Conservation (phyloP, 2,888 invertebrate genomes). For the Carpatolechia fugitivella region DNA sequence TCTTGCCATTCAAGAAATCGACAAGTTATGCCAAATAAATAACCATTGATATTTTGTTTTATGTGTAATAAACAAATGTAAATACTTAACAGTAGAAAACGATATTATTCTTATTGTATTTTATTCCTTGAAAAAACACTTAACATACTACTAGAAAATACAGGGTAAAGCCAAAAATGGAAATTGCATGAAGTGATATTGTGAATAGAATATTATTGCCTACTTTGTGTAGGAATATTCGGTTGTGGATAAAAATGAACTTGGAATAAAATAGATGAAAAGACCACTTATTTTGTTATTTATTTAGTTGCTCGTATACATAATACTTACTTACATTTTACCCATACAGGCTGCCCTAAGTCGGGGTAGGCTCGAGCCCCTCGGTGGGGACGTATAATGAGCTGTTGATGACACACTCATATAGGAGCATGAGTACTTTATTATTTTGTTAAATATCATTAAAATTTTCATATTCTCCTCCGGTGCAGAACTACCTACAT, state of each 20-base stretch:
- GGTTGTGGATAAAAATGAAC: slow-evolving; percentile 6
- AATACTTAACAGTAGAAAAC: slow-evolving; percentile 11
- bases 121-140: slow-evolving; percentile 21
- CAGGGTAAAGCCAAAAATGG: slow-evolving; percentile 39
- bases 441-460: no score
- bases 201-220: slow-evolving; percentile 29
- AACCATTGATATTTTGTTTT: no score
- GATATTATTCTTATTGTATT: neutral
- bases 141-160: slow-evolving; percentile 26
- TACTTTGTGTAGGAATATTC: neutral
- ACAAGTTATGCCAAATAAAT: slow-evolving; percentile 29
- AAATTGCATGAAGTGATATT: slow-evolving; percentile 36
- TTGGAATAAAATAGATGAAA: slow-evolving; percentile 10
- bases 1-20: slow-evolving; percentile 12
- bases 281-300: neutral
- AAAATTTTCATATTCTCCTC: no score
- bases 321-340: slow-evolving; percentile 36
- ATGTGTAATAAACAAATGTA: slow-evolving; percentile 12
- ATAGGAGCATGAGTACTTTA: no score
- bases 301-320: neutral
- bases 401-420: no score
- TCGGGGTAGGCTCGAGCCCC: no score
- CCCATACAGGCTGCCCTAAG: no score
- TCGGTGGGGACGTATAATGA: no score
- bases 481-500: no score